Evolutionary conservation across 2,888 invertebrate species (phyloP), one percentile per base, ranked within the genome.

Genomic region (Agriotes lineatus): DNA sequence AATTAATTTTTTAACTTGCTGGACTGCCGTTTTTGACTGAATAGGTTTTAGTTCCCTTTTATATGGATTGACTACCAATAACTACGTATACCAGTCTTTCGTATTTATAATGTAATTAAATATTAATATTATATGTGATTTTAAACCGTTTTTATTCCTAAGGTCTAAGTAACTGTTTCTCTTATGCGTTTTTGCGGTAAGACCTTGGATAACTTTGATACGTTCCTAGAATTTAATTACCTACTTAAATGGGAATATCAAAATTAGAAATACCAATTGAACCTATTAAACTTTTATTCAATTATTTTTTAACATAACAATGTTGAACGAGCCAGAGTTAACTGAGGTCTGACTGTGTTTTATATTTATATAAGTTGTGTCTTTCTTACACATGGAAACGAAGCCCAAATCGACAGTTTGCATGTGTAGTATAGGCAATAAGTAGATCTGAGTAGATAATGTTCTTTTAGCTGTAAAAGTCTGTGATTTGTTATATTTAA

Each of bases 1-100:
- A 18, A 73, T 83, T 14, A 82, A 84, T 72, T 79, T 83, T 67
- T 77, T 83, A 50, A 79, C 81, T 25, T 84, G 84, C 72, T 83
- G 82, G 81, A 80, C 82, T 48, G 80, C 82, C 25, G 77, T 84
- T 68, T 84, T 83, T 63, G 84, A 84, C 76, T 84, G 77, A 81
- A 63, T 22, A 22, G n/a, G 19, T 20, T 48, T n/a, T n/a, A n/a
- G n/a, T n/a, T n/a, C n/a, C n/a, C n/a, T n/a, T n/a, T n/a, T n/a
- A n/a, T n/a, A 12, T 5, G 5, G 9, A 30, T 16, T 20, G 12
- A 48, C 14, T 16, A 50, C 50, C 30, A 50, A 50, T 33, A 30
- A 33, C 30, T 14, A 25, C 25, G 25, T 25, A 25, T 25, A 25
- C 25, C 14, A 12, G 14, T 35, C 37, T 56, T 37, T 56, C 35